phyloP scores from a whole-genome alignment of 2,888 invertebrate genomes.

The Iphiclides podalirius region DNA sequence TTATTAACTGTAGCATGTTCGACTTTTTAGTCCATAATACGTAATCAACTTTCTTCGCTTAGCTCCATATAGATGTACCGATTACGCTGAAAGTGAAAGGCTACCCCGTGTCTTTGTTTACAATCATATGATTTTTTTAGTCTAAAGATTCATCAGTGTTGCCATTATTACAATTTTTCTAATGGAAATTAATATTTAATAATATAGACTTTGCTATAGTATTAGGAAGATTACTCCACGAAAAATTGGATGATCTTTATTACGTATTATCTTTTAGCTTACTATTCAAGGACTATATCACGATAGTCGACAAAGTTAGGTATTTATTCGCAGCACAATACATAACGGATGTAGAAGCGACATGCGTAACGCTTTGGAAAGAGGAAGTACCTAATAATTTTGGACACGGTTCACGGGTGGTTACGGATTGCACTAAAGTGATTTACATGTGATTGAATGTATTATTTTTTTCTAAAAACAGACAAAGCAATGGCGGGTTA shows the following conservation, averaged over 20 bases:
- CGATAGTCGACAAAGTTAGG: background rate
- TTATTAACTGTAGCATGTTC: background rate
- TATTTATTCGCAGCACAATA: background rate
- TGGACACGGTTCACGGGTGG: slow-evolving; percentile 7
- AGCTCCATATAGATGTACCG: slow-evolving; percentile 1
- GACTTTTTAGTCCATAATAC: background rate
- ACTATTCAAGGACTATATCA: no score
- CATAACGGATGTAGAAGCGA: slow-evolving; percentile 13
- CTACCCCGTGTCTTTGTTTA: slow-evolving; percentile 1
- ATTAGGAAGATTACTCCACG: no score
- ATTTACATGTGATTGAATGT: background rate
- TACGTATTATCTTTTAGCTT: no score
- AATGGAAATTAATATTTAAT: background rate
- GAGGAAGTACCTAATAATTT: slow-evolving; percentile 10
- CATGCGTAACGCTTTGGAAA: slow-evolving; percentile 9
- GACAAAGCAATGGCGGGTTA: no score
- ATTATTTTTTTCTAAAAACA: no score
- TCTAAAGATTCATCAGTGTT: background rate
- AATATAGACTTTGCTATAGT: background rate
- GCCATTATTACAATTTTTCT: background rate
- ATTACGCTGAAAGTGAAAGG: slow-evolving; percentile 19
- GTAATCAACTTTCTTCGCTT: slow-evolving; percentile 11
- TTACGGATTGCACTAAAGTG: no score
- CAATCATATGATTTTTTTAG: background rate
- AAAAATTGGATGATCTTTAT: no score